Percentiles rank a stretch among this genome's conserved stretches.
Conservation (phyloP, 1,140 invertebrate species). For the Nixonia krombeini region DNA sequence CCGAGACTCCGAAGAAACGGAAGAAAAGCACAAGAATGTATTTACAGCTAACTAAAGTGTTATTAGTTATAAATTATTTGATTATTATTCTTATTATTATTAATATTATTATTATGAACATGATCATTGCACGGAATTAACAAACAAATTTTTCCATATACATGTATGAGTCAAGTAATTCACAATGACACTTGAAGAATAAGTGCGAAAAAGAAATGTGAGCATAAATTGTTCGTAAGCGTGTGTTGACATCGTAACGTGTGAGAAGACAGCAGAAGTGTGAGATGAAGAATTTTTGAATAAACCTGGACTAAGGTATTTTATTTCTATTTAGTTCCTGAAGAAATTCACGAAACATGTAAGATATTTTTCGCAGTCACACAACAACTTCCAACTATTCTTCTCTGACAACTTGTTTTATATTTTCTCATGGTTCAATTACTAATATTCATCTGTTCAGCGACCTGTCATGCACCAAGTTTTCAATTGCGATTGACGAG, state of each 20-base stretch:
- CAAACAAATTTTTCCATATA: slow-evolving; percentile 41
- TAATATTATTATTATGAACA: slow-evolving; percentile 26
- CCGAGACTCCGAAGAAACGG: slow-evolving; percentile 5
- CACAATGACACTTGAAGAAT: slow-evolving; percentile 9
- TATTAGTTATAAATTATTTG: slow-evolving; percentile 51
- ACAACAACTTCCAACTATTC: too few species aligned
- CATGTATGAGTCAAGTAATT: slow-evolving; percentile 20
- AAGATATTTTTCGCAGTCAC: too few species aligned
- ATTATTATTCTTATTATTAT: background rate
- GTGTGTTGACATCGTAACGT: background rate
- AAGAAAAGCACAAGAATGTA: slow-evolving; percentile 32
- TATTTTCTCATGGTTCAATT: too few species aligned
- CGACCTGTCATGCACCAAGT: too few species aligned
- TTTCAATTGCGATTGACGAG: too few species aligned
- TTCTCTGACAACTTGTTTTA: too few species aligned
- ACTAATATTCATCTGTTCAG: too few species aligned
- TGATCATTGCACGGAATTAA: too few species aligned
- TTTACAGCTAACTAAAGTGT: slow-evolving; percentile 48
- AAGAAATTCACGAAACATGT: too few species aligned
- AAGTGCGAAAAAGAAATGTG: background rate
- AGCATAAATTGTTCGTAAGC: background rate
- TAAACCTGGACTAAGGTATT: too few species aligned
- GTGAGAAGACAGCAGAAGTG: background rate
- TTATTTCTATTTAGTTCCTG: too few species aligned
- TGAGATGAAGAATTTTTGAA: too few species aligned